Evolutionary conservation across 1,140 invertebrate species (phyloP).

Genomic region (Drosophila nasuta): DNA sequence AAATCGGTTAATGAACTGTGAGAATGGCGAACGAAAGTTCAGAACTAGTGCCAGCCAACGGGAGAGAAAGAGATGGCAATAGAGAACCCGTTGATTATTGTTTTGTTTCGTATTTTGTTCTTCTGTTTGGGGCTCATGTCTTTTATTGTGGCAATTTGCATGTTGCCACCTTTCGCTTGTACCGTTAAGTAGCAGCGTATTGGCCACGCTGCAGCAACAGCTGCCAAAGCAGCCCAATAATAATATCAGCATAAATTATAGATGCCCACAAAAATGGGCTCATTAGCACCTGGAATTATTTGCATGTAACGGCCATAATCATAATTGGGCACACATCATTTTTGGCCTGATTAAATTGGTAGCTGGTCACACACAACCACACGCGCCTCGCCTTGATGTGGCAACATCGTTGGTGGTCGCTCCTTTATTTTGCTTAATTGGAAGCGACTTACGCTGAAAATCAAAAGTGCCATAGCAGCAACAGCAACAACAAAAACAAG

Average conservation of each 20-base stretch:
- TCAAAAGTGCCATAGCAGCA: constrained; percentile 67
- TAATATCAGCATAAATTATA: constrained; percentile 55
- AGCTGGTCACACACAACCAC: neutral
- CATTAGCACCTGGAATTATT: constrained; percentile 68
- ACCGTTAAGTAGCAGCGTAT: constrained; percentile 70
- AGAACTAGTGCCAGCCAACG: constrained; percentile 21
- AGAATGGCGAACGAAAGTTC: constrained; percentile 54
- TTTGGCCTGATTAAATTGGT: constrained; percentile 41
- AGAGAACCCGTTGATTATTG: constrained; percentile 35
- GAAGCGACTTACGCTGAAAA: constrained; percentile 64
- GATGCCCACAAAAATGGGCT: constrained; percentile 53
- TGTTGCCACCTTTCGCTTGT: constrained; percentile 77
- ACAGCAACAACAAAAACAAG: constrained; percentile 18
- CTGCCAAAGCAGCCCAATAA: neutral
- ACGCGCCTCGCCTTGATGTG: neutral
- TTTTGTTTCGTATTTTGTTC: constrained; percentile 38
- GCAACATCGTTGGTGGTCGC: constrained; percentile 50
- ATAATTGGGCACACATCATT: constrained; percentile 50
- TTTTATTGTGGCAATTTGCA: constrained; percentile 67
- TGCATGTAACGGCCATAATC: constrained; percentile 75
- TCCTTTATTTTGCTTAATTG: constrained; percentile 47
- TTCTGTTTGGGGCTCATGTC: constrained; percentile 30
- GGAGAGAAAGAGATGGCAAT: neutral
- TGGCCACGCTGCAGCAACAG: constrained; percentile 30
- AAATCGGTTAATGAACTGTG: constrained; percentile 76